phyloP scores from a whole-genome alignment of 2,888 invertebrate genomes.

The Tenthredo mesomela region DNA sequence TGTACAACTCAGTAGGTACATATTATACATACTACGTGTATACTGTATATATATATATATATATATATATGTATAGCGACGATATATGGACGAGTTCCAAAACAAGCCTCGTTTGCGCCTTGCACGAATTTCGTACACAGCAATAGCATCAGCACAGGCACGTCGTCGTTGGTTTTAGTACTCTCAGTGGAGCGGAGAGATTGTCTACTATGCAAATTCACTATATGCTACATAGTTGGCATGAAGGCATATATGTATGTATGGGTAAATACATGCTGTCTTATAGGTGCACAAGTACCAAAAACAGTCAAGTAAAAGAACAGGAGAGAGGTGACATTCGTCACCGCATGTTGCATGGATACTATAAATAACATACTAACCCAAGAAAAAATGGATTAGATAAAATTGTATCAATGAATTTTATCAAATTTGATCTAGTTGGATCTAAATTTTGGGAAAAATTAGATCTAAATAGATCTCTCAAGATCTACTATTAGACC shows the following conservation, averaged over 20 bases:
- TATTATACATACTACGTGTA: too few species aligned
- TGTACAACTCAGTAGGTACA: neutral
- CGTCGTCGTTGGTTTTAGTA: neutral
- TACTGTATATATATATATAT: too few species aligned
- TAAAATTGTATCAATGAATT: too few species aligned
- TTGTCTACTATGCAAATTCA: conserved; percentile 40
- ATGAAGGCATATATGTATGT: neutral
- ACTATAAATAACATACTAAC: too few species aligned
- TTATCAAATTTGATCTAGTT: too few species aligned
- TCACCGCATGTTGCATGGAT: neutral
- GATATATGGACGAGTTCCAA: conserved; percentile 63
- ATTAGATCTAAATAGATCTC: too few species aligned
- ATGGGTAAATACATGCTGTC: conserved; percentile 10
- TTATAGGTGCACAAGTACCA: neutral
- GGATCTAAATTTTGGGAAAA: too few species aligned
- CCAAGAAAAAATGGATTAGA: too few species aligned
- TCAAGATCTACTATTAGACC: too few species aligned
- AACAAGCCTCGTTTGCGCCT: conserved; percentile 63
- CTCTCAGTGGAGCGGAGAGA: conserved; percentile 11
- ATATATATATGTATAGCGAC: neutral
- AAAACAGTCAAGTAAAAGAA: conserved; percentile 17
- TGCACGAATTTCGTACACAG: conserved; percentile 21
- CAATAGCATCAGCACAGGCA: conserved; percentile 13
- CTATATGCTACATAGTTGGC: conserved; percentile 1
- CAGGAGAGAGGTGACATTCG: neutral